These are phyloP conservation scores for Odontamblyopus rebecca DNA, from an alignment of 2,797 vertebrate genomes.

Conservation along the genomic window DNA sequence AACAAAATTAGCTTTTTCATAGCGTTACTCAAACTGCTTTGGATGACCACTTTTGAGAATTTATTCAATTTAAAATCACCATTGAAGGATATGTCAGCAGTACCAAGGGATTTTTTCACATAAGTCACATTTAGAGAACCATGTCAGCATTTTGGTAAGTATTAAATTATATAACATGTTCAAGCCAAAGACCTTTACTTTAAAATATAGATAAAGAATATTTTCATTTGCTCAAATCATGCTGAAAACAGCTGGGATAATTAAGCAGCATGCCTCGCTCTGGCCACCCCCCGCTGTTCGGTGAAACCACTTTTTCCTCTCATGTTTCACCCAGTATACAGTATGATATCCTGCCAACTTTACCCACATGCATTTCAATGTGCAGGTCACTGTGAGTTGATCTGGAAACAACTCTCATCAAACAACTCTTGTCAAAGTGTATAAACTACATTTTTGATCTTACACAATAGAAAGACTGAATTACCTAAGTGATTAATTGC, in stretches of 20 bases:
- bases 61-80: background rate
- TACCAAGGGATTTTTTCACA: background rate
- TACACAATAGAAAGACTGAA: background rate
- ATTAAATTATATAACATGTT: background rate
- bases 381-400: background rate
- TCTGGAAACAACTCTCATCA: background rate
- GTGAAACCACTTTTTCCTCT: slow-evolving; percentile 1
- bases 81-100: background rate
- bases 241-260: background rate
- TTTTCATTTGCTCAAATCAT: background rate
- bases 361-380: background rate
- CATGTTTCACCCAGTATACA: background rate
- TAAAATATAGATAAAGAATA: slow-evolving; percentile 2
- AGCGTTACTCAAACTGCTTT: too few relatives aligned
- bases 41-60: background rate
- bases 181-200: background rate
- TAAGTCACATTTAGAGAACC: background rate
- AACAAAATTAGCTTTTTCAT: too few relatives aligned
- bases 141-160: background rate
- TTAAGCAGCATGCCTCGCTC: background rate
- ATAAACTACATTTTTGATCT: background rate
- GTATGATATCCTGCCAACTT: background rate
- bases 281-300: slow-evolving; percentile 1
- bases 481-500: too few relatives aligned
- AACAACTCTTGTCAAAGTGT: background rate